Conservation (phyloP, 1,140 invertebrate genomes). For the Drosophila ercepeae region DNA sequence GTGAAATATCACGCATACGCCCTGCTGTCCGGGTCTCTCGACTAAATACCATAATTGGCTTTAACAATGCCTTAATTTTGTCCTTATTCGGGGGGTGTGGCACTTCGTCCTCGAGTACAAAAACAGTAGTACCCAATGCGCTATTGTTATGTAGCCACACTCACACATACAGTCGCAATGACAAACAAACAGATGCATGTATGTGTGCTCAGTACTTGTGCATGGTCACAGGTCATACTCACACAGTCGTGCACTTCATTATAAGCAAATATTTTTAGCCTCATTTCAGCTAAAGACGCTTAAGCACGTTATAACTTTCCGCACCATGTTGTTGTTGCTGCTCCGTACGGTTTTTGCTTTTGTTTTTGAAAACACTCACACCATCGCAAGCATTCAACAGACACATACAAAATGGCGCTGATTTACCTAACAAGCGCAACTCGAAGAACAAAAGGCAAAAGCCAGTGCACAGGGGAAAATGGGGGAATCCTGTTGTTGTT, state of each 20-base stretch:
- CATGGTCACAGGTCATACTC: slow-evolving; percentile 55
- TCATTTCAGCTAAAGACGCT: slow-evolving; percentile 79
- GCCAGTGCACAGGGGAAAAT: slow-evolving; percentile 10
- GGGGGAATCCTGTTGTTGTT: slow-evolving; percentile 67
- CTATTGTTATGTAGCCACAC: slow-evolving; percentile 58
- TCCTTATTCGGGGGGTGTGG: slow-evolving; percentile 29
- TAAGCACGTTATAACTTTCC: slow-evolving; percentile 77
- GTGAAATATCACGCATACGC: slow-evolving; percentile 62
- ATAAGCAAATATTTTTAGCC: slow-evolving; percentile 77
- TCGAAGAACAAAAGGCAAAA: slow-evolving; percentile 66
- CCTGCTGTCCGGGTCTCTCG: slow-evolving; percentile 37
- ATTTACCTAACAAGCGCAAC: slow-evolving; percentile 75
- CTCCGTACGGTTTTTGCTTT: slow-evolving; percentile 40
- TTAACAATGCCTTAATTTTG: slow-evolving; percentile 75
- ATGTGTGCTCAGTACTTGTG: slow-evolving; percentile 20
- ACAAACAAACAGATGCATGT: slow-evolving; percentile 19
- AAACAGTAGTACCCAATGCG: slow-evolving; percentile 55
- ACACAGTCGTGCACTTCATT: slow-evolving; percentile 68
- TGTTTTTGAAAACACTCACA: slow-evolving; percentile 32
- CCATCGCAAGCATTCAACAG: slow-evolving; percentile 2
- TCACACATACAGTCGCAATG: slow-evolving; percentile 9
- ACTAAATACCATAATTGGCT: slow-evolving; percentile 75
- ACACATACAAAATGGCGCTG: slow-evolving; percentile 53
- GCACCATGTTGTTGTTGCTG: slow-evolving; percentile 44
- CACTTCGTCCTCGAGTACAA: slow-evolving; percentile 38